These are phyloP conservation scores for Drosophila malerkotliana DNA, from an alignment of 1,140 invertebrate genomes.

Conservation along the genomic window DNA sequence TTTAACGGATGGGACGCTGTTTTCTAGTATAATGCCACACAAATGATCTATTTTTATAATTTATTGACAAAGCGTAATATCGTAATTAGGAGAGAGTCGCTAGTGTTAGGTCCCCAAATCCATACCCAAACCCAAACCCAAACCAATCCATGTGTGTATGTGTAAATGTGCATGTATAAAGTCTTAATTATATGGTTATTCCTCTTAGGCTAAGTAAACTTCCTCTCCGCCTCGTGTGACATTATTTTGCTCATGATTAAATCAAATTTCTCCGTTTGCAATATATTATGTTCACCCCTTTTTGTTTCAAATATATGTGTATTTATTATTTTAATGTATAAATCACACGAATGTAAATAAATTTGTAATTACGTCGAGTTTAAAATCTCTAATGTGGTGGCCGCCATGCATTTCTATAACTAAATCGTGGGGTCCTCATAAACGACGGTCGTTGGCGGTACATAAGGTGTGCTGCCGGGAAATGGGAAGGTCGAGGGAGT, in stretches of 20 bases:
- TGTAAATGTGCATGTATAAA: constrained; percentile 71
- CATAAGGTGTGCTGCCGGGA: constrained; percentile 2
- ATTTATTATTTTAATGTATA: constrained; percentile 78
- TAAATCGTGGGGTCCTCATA: constrained; percentile 17
- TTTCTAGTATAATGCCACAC: constrained; percentile 53
- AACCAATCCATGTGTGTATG: constrained; percentile 52
- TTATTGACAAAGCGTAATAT: constrained; percentile 72
- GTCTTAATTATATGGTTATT: constrained; percentile 59
- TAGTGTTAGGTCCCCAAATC: constrained; percentile 46
- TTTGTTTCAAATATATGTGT: constrained; percentile 60
- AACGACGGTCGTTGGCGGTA: constrained; percentile 23
- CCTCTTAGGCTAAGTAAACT: constrained; percentile 59
- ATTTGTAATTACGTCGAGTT: constrained; percentile 70
- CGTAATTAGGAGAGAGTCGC: constrained; percentile 60
- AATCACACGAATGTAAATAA: constrained; percentile 77
- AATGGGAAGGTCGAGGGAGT: constrained; percentile 11
- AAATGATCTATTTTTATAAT: constrained; percentile 81
- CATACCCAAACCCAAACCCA: neutral
- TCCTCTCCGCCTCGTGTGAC: constrained; percentile 59
- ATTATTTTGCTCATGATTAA: constrained; percentile 62
- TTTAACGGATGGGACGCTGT: constrained; percentile 60
- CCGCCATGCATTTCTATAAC: constrained; percentile 36
- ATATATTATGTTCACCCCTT: constrained; percentile 62
- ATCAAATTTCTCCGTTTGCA: constrained; percentile 65
- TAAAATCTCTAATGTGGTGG: constrained; percentile 32